These are phyloP conservation scores for Pachyuromys duprasi DNA, from an alignment of 2,797 vertebrate species.

Conservation along the genomic window DNA sequence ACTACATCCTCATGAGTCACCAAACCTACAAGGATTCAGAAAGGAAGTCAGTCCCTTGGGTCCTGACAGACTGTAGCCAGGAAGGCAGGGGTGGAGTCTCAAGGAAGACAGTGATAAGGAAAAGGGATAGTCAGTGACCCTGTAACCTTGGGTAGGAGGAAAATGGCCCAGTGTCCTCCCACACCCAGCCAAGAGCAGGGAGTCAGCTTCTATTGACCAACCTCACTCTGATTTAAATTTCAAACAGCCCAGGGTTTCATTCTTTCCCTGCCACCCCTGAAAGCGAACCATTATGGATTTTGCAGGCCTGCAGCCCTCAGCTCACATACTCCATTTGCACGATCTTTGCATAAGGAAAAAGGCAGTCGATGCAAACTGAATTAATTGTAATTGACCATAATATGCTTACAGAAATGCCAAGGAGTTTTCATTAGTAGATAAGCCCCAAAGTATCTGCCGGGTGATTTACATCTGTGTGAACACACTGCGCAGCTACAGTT, in stretches of 20 bases:
- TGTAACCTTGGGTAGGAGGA: slow-evolving; percentile 76
- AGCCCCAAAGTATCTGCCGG: slow-evolving; percentile 81
- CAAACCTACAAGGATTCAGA: slow-evolving; percentile 12
- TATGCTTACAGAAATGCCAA: slow-evolving; percentile 86
- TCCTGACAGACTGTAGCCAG: neutral
- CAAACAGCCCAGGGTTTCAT: slow-evolving; percentile 87
- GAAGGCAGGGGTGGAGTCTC: neutral
- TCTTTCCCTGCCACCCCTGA: slow-evolving; percentile 83
- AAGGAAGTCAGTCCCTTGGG: slow-evolving; percentile 57
- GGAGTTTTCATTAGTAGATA: slow-evolving; percentile 84
- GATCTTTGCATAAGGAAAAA: slow-evolving; percentile 87
- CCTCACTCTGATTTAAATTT: slow-evolving; percentile 89
- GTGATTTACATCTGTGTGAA: slow-evolving; percentile 81
- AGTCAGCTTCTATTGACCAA: slow-evolving; percentile 88
- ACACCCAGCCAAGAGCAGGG: slow-evolving; percentile 72
- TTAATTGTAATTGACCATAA: slow-evolving; percentile 91
- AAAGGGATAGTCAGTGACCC: slow-evolving; percentile 24
- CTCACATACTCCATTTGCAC: slow-evolving; percentile 85
- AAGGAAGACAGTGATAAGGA: neutral
- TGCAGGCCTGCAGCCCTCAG: slow-evolving; percentile 84
- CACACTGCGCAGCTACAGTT: slow-evolving; percentile 77
- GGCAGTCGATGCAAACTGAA: slow-evolving; percentile 89
- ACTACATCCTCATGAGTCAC: slow-evolving; percentile 43
- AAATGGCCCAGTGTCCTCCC: slow-evolving; percentile 46
- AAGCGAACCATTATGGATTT: slow-evolving; percentile 89